Conservation (phyloP, 2,797 vertebrate species). For the Artibeus lituratus region DNA sequence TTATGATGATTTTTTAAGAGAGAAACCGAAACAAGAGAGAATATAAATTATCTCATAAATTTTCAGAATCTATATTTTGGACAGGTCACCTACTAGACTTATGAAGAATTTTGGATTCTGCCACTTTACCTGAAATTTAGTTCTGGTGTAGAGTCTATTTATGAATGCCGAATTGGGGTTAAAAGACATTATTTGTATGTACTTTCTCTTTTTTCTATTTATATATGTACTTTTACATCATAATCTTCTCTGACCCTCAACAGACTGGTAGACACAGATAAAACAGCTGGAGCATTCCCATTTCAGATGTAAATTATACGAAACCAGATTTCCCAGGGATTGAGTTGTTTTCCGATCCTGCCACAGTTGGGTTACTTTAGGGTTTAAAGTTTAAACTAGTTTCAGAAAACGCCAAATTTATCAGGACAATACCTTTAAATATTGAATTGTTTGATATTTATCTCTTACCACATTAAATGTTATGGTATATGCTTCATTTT, state of each 20-base stretch:
- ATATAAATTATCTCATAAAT: not conserved
- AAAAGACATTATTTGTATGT: not conserved
- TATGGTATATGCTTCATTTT: conserved; percentile 29
- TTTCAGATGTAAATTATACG: not conserved
- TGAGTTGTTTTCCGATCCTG: not conserved
- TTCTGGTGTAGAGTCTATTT: not conserved
- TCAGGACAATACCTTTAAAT: not conserved
- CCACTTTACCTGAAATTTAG: not conserved
- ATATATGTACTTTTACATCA: not conserved
- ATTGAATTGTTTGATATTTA: not conserved
- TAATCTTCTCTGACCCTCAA: not conserved
- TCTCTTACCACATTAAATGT: not conserved
- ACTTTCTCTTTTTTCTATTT: not conserved
- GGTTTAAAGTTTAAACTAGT: not conserved
- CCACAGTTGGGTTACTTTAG: not conserved
- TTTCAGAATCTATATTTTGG: not conserved
- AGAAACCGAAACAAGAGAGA: not conserved
- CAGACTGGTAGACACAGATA: not conserved
- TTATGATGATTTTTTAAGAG: conserved; percentile 15
- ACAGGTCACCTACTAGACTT: not conserved
- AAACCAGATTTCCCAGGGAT: not conserved
- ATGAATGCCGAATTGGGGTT: not conserved
- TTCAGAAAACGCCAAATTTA: not conserved
- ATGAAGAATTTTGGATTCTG: not conserved
- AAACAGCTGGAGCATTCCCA: not conserved